Evolutionary conservation across 30 jellyfish, hydroid and myxozoan species (phyloP).

Genomic region (Aurelia aurita): DNA sequence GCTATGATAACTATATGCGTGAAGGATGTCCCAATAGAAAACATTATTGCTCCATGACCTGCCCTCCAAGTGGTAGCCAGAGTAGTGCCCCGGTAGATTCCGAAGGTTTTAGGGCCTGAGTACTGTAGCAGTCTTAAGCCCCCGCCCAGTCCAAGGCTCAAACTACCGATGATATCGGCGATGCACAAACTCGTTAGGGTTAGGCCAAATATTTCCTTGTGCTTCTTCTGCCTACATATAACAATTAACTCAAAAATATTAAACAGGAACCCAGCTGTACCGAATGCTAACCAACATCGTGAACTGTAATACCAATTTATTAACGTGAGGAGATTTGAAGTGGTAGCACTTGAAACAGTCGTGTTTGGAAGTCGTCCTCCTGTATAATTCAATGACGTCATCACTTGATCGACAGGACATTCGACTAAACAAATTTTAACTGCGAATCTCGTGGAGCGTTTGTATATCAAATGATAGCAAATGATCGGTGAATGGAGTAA

Average conservation of each 20-base stretch:
- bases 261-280: not conserved
- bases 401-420: too few relatives aligned
- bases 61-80: conserved; percentile 10
- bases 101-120: not conserved
- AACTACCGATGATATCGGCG: conserved; percentile 21
- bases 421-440: too few relatives aligned
- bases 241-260: conserved; percentile 2
- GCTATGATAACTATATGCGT: conserved; percentile 29
- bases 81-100: not conserved
- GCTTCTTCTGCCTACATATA: not conserved
- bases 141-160: conserved; percentile 9
- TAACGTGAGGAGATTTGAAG: not conserved
- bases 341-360: too few relatives aligned
- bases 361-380: too few relatives aligned
- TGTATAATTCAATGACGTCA: too few relatives aligned
- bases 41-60: conserved; percentile 29
- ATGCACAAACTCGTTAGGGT: conserved; percentile 26
- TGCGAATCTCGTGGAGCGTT: too few relatives aligned
- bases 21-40: conserved; percentile 35
- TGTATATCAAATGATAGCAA: too few relatives aligned
- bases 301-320: conserved; percentile 57
- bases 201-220: conserved; percentile 17
- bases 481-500: too few relatives aligned
- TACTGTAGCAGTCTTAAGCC: conserved; percentile 8
- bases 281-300: conserved; percentile 40